These are phyloP conservation scores for Allophyes oxyacanthae DNA, from an alignment of 2,888 invertebrate species.

Conservation along the genomic window DNA sequence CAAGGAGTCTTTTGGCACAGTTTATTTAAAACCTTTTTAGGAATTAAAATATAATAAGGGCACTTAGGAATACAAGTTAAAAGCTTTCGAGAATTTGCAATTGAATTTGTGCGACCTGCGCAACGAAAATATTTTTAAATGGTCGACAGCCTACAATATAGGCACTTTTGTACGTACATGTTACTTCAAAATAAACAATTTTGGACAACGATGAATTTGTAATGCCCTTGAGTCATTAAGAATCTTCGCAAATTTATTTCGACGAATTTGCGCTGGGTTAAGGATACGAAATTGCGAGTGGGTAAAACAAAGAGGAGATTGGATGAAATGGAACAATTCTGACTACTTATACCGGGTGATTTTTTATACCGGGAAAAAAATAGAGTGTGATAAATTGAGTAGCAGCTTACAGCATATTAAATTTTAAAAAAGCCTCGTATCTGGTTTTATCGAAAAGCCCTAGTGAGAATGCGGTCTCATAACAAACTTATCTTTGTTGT, in stretches of 20 bases:
- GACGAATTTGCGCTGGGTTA: constrained; percentile 2
- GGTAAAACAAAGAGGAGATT: constrained; percentile 19
- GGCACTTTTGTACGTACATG: constrained; percentile 27
- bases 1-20: constrained; percentile 25
- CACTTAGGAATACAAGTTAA: constrained; percentile 62
- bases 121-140: constrained; percentile 65
- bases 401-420: no score
- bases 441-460: no score
- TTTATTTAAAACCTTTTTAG: constrained; percentile 52
- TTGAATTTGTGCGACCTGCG: constrained; percentile 62
- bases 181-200: constrained; percentile 42
- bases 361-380: no score
- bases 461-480: no score
- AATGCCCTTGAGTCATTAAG: constrained; percentile 30
- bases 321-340: no score
- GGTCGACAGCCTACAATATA: constrained; percentile 25
- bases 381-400: no score
- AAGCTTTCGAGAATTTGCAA: constrained; percentile 59
- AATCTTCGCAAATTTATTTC: constrained; percentile 12
- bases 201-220: constrained; percentile 36
- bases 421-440: no score
- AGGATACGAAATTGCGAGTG: constrained; percentile 20
- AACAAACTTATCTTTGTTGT: no score
- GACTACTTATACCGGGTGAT: no score
- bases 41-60: constrained; percentile 67